Evolutionary conservation across 2,113 vertebrate genomes (phyloP).

Genomic region (Chiloscyllium plagiosum): DNA sequence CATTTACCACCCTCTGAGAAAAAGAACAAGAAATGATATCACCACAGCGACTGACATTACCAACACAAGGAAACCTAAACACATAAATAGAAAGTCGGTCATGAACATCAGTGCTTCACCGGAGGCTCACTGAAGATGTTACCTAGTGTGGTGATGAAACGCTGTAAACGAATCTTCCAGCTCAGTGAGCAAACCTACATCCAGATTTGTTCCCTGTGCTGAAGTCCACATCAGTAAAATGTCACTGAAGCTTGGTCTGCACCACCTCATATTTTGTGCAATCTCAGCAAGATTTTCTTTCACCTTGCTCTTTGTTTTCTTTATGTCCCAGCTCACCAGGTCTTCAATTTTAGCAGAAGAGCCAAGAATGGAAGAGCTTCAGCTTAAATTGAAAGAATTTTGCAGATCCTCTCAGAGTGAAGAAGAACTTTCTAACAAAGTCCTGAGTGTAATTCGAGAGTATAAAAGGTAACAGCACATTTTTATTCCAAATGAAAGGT

Average conservation of each 20-base stretch:
- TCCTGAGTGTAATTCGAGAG: conserved; percentile 72
- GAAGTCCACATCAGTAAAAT: background rate
- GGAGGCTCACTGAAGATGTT: too few relatives aligned
- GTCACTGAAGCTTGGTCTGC: background rate
- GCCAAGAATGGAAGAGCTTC: conserved; percentile 65
- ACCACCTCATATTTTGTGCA: background rate
- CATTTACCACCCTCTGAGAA: too few relatives aligned
- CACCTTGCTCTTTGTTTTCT: background rate
- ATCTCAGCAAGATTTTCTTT: background rate
- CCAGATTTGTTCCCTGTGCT: background rate
- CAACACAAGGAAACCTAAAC: too few relatives aligned
- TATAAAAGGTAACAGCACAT: conserved; percentile 70
- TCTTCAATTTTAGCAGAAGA: conserved; percentile 65
- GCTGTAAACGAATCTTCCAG: too few relatives aligned
- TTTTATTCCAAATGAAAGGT: background rate
- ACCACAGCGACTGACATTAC: too few relatives aligned
- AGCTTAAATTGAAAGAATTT: conserved; percentile 75
- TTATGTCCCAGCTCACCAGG: conserved; percentile 59
- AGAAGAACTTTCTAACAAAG: conserved; percentile 59
- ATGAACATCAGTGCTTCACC: too few relatives aligned
- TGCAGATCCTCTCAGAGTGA: conserved; percentile 65
- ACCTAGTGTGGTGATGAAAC: too few relatives aligned
- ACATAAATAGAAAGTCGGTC: too few relatives aligned
- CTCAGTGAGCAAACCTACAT: too few relatives aligned
- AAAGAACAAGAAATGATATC: too few relatives aligned